These are phyloP conservation scores for Rhinophrynus dorsalis DNA, from an alignment of 2,797 vertebrate species.

Conservation along the genomic window DNA sequence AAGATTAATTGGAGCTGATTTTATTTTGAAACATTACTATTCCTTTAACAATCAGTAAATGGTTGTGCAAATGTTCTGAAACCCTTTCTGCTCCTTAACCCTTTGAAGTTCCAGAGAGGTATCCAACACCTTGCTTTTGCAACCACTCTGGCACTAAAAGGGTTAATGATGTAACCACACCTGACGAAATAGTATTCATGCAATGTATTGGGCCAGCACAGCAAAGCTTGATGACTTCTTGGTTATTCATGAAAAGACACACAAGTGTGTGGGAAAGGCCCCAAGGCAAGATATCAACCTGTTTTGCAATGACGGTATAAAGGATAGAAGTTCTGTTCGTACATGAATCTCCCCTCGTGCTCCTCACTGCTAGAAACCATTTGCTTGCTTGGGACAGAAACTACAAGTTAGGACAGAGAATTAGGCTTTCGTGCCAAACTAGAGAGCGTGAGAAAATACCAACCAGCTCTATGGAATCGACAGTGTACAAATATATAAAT, in stretches of 20 bases:
- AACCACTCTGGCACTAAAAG: too few relatives aligned
- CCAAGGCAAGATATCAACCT: slow-evolving; percentile 43
- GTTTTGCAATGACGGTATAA: slow-evolving; percentile 51
- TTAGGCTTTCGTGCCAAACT: slow-evolving; percentile 60
- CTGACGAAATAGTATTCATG: too few relatives aligned
- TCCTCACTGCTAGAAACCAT: slow-evolving; percentile 53
- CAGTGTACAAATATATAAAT: slow-evolving; percentile 52
- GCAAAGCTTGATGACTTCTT: fast-evolving
- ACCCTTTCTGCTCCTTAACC: too few relatives aligned
- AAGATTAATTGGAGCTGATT: too few relatives aligned
- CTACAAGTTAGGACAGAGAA: slow-evolving; percentile 65
- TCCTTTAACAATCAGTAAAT: too few relatives aligned
- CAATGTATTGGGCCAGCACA: too few relatives aligned
- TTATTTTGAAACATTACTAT: too few relatives aligned
- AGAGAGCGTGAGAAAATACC: slow-evolving; percentile 71
- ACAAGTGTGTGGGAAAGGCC: slow-evolving; percentile 54
- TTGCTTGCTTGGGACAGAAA: slow-evolving; percentile 55
- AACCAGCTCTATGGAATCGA: slow-evolving; percentile 54
- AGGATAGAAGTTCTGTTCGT: slow-evolving; percentile 57
- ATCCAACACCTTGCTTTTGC: too few relatives aligned
- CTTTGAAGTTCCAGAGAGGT: too few relatives aligned
- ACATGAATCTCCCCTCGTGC: slow-evolving; percentile 62
- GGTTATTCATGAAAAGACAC: slow-evolving; percentile 40
- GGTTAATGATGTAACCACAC: too few relatives aligned
- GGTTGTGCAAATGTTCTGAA: too few relatives aligned